Conservation (phyloP, 2,113 vertebrate genomes). For the Grammomys surdaster region DNA sequence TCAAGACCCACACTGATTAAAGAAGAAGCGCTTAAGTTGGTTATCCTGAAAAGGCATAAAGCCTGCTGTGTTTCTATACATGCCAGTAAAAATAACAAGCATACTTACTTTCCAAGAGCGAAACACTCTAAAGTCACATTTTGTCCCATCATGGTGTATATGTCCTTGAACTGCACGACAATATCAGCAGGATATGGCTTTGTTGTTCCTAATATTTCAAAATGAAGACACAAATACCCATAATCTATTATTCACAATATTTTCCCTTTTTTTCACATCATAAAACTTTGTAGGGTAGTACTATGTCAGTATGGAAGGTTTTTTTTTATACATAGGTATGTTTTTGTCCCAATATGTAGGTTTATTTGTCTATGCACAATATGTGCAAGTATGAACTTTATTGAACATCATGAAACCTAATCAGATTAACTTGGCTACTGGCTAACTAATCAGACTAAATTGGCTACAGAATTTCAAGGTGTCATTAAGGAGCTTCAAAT, state of each 20-base stretch:
- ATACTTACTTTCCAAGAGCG: slow-evolving; percentile 98
- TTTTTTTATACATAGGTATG: neutral
- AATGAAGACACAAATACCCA: slow-evolving; percentile 6
- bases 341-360: neutral
- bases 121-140: slow-evolving; percentile 98
- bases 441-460: neutral
- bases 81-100: slow-evolving; percentile 2
- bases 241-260: slow-evolving; percentile 1
- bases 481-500: neutral
- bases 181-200: slow-evolving; percentile 97
- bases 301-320: neutral
- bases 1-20: slow-evolving; percentile 66
- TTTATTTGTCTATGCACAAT: neutral
- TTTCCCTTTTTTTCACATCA: neutral
- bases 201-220: slow-evolving; percentile 88
- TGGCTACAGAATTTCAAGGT: neutral
- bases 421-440: neutral
- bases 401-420: neutral
- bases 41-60: neutral
- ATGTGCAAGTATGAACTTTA: neutral
- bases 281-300: neutral
- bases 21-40: neutral
- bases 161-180: slow-evolving; percentile 94
- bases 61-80: neutral
- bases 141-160: slow-evolving; percentile 92